Conservation (phyloP, 2,888 invertebrate species). For the Melanchra persicariae region DNA sequence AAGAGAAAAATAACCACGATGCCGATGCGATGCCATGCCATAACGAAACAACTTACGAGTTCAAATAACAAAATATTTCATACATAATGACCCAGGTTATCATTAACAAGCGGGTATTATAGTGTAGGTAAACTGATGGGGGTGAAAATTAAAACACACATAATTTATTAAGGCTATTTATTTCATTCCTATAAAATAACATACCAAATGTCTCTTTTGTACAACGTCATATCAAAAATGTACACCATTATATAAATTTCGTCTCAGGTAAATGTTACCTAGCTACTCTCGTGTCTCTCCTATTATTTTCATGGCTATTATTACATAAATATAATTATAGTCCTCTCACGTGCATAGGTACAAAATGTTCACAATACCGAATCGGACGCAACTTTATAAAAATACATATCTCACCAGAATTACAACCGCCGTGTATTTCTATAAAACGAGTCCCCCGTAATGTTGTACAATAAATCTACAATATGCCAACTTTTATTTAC, state of each 20-base stretch:
- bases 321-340: conserved; percentile 86
- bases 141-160: conserved; percentile 58
- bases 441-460: conserved; percentile 66
- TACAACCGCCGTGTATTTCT: conserved; percentile 61
- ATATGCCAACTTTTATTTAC: conserved; percentile 74
- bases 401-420: conserved; percentile 61
- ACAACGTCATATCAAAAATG: conserved; percentile 91
- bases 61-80: no score
- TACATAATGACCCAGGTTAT: no score
- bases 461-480: conserved; percentile 87
- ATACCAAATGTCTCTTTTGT: conserved; percentile 92
- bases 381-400: conserved; percentile 61
- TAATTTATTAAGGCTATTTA: conserved; percentile 90
- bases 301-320: conserved; percentile 82
- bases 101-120: no score
- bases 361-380: conserved; percentile 77
- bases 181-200: conserved; percentile 92
- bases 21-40: no score
- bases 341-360: conserved; percentile 85
- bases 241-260: conserved; percentile 91
- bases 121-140: not conserved
- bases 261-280: conserved; percentile 90
- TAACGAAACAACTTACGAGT: no score
- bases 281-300: conserved; percentile 83
- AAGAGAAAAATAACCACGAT: no score